Base-by-base conservation (phyloP, 2,113 vertebrate genomes). In the Paracyprichromis sp. region DNA sequence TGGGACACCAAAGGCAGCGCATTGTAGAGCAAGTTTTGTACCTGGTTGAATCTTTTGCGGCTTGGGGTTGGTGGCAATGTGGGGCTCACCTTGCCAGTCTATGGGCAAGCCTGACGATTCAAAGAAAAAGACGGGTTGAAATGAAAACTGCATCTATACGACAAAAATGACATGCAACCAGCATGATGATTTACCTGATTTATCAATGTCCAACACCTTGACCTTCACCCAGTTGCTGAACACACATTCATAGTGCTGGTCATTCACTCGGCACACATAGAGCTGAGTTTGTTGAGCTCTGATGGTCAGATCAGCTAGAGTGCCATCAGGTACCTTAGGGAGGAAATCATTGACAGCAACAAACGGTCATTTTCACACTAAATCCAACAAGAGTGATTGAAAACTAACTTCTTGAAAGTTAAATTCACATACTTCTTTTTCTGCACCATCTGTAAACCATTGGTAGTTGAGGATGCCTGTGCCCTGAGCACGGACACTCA, bases 181-280 rank as follows among this genome's bases (percentile, higher is more conserved):
- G 8, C 31, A 54, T 16, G 59, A 7, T 38, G 56, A 61, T 17
- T 90, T 94, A 96, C 96, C 95, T 95, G 95, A 84, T 83, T 89
- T 89, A 47, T 93, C 89, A 56, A 94, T 89, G 86, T 95, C 93
- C 82, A 95, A 50, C 59, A 97, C 97, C 84, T 97, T 97, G 38
- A 98, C 96, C 88, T 97, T 98, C 54, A 97, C 97, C 97, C 97
- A 98, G 1, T 97, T 84, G 0, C 96, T 97, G 92, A 97, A 98
- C 31, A 95, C 38, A 0, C 50, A 95, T 17, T 96, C 96, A 40
- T 8, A 91, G 47, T 92, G 80, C 43, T 94, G 85, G 89, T 98
- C 96, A 8, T 96, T 97, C 80, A 98, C 92, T 87, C 97, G 91
- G 92, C 97, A 98, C 76, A 96, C 94, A n/a, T 95, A 98, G 2